These are phyloP conservation scores for Lordiphosa stackelbergi DNA, from an alignment of 1,140 invertebrate species.

Conservation along the genomic window DNA sequence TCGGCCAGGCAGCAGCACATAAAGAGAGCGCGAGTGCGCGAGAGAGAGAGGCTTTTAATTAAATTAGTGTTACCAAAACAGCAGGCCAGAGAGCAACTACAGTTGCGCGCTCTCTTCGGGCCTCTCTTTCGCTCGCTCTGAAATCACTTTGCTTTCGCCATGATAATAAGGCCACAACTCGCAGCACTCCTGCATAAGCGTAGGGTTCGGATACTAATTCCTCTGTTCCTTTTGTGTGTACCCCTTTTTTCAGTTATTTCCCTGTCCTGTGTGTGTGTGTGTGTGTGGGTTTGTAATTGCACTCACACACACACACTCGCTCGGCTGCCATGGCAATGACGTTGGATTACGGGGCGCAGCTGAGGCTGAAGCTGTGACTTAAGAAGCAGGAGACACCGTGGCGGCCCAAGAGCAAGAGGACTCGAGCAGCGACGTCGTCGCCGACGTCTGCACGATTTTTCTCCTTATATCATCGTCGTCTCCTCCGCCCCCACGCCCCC, in stretches of 20 bases:
- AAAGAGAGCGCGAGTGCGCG: slow-evolving; percentile 6
- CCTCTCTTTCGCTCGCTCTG: not conserved
- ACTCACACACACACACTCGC: slow-evolving; percentile 16
- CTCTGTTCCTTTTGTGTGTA: slow-evolving; percentile 13
- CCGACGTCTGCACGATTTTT: slow-evolving; percentile 12
- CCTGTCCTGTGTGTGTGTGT: slow-evolving; percentile 3
- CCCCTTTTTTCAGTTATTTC: slow-evolving; percentile 14
- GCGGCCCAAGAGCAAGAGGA: slow-evolving; percentile 20
- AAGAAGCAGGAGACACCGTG: slow-evolving; percentile 37
- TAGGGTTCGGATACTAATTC: slow-evolving; percentile 16
- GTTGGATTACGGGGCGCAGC: slow-evolving; percentile 12
- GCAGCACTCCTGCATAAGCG: slow-evolving; percentile 2
- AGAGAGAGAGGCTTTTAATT: slow-evolving; percentile 32
- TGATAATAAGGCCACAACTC: not conserved
- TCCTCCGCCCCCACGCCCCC: slow-evolving; percentile 3
- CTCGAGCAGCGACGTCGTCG: slow-evolving; percentile 2
- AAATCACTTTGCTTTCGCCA: not conserved
- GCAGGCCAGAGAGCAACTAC: not conserved
- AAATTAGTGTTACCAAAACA: slow-evolving; percentile 27
- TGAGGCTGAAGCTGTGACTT: slow-evolving; percentile 11
- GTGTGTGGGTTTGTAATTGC: slow-evolving; percentile 17
- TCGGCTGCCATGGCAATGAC: slow-evolving; percentile 14
- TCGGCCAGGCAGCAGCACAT: slow-evolving; percentile 7
- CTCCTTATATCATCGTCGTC: slow-evolving; percentile 2
- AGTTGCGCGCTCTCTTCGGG: slow-evolving; percentile 6